phyloP scores from a whole-genome alignment of 2,113 vertebrate genomes.

The Rousettus leschenaultii region DNA sequence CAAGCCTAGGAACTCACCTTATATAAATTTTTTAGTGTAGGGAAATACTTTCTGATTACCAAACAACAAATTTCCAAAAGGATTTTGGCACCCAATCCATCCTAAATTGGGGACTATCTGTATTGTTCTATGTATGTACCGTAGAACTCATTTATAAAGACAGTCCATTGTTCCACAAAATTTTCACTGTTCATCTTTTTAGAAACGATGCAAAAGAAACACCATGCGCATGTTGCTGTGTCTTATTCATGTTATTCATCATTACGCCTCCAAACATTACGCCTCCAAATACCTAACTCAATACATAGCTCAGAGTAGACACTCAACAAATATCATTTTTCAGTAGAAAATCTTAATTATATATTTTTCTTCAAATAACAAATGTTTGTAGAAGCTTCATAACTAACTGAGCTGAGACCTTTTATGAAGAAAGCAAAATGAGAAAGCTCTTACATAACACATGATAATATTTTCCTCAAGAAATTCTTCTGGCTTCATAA shows the following conservation, averaged over 20 bases:
- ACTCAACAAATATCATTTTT: background rate
- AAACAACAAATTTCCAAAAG: background rate
- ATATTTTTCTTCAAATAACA: conserved; percentile 2
- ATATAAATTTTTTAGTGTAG: background rate
- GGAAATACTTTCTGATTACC: background rate
- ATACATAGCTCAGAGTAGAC: background rate
- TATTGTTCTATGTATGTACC: background rate
- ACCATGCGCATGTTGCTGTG: background rate
- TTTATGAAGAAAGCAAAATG: conserved; percentile 29
- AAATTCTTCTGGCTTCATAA: conserved; percentile 12
- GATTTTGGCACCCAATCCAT: background rate
- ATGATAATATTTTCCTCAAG: conserved; percentile 27
- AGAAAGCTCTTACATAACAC: background rate
- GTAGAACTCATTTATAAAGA: background rate
- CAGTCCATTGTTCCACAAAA: background rate
- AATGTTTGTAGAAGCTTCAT: background rate
- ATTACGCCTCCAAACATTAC: no score
- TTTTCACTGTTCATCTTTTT: background rate
- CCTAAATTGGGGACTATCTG: background rate
- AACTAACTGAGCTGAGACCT: background rate
- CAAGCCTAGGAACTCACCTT: background rate
- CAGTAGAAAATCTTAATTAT: background rate
- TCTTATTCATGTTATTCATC: background rate
- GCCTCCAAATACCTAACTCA: background rate
- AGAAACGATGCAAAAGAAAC: background rate